Conservation (phyloP, 1,140 invertebrate species). For the Gonatopus flavifemur region DNA sequence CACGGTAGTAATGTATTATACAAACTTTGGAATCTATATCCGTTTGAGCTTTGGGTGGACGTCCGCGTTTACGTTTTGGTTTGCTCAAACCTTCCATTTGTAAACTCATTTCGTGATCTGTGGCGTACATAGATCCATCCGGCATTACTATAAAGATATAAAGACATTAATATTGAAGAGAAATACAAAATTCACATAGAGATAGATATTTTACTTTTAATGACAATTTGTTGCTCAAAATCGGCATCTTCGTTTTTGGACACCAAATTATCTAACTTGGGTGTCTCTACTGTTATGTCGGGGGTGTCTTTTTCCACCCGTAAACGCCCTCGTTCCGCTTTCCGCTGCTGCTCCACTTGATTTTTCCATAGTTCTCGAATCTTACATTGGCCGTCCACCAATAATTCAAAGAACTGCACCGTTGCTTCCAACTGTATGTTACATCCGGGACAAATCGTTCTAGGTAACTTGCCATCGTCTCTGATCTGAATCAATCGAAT, state of each 20-base stretch:
- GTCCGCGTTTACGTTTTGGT: constrained; percentile 68
- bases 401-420: constrained; percentile 69
- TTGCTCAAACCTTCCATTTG: constrained; percentile 67
- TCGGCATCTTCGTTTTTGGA: constrained; percentile 38
- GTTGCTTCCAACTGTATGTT: constrained; percentile 73
- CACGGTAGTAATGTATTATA: too few species aligned
- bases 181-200: not conserved
- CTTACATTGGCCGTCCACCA: constrained; percentile 68
- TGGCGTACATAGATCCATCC: constrained; percentile 60
- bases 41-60: constrained; percentile 63
- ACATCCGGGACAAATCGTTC: constrained; percentile 73
- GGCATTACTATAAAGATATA: constrained; percentile 51
- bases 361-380: constrained; percentile 59
- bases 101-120: constrained; percentile 61
- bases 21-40: constrained; percentile 48
- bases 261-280: constrained; percentile 22
- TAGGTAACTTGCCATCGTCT: constrained; percentile 69
- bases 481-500: constrained; percentile 57
- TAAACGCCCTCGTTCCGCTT: constrained; percentile 35
- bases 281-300: constrained; percentile 19
- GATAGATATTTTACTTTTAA: constrained; percentile 48
- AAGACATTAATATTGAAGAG: not conserved
- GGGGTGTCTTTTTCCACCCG: constrained; percentile 29
- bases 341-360: constrained; percentile 48
- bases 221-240: constrained; percentile 55